Conservation (phyloP, 1,140 invertebrate species). For the Drosophila takahashii region DNA sequence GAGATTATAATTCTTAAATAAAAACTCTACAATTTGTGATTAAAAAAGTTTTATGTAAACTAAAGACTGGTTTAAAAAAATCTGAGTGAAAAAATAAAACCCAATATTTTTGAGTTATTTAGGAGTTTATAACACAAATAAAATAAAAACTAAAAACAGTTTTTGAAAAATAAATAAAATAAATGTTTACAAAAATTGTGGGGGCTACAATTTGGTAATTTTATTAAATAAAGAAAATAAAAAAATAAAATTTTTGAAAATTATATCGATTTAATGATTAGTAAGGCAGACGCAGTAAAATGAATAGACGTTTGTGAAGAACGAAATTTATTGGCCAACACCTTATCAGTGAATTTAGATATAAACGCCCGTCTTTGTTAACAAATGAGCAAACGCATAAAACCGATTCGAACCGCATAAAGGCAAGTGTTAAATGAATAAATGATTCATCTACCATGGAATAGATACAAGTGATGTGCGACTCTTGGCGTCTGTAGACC, state of each 20-base stretch:
- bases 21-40: too few species aligned
- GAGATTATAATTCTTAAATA: too few species aligned
- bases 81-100: too few species aligned
- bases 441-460: conserved; percentile 17
- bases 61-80: too few species aligned
- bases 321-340: conserved; percentile 8
- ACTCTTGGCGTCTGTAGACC: conserved; percentile 12
- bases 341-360: conserved; percentile 17
- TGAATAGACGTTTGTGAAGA: not conserved
- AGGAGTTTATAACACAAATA: too few species aligned
- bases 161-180: not conserved
- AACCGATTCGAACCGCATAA: conserved; percentile 5
- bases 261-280: not conserved
- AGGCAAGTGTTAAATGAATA: conserved; percentile 25
- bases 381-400: conserved; percentile 5
- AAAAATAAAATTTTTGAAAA: not conserved
- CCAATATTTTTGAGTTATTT: too few species aligned
- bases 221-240: too few species aligned
- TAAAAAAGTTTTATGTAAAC: too few species aligned
- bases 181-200: not conserved
- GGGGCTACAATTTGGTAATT: not conserved
- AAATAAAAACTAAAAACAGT: too few species aligned
- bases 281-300: not conserved
- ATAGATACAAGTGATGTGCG: conserved; percentile 25
- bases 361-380: conserved; percentile 3